Evolutionary conservation across 2,113 vertebrate species (phyloP), one percentile per base, ranked within the genome.

Genomic region (Tachysurus fulvidraco): DNA sequence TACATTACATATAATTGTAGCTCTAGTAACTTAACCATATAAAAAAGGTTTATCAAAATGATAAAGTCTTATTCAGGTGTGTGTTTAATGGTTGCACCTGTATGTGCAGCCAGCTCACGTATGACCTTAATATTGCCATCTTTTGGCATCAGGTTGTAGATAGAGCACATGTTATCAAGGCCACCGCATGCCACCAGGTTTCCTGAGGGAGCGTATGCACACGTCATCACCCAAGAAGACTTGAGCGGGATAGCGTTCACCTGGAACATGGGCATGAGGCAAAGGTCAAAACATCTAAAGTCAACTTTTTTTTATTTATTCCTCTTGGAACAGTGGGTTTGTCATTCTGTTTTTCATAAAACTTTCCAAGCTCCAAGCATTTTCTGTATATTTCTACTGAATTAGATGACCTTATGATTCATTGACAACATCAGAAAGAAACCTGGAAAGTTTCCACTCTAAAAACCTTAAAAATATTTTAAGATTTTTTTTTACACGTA

Each of bases 181-280:
- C 98, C 98, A 0, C 98, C 98, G 19, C 98, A 99, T 0, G 98
- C 97, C 93, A 98, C 98, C 17, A 98, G 96, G 93, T 99, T 99
- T 84, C 98, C 98, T 0, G 98, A 99, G 0, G 98, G 98, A 4
- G 98, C 97, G 1, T 99, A 99, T 88, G 97, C 93, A 93, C 98
- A 99, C 60, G 98, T 99, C 98, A 99, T 99, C 92, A 99, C 98
- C 98, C 98, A 99, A 1, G 98, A 99, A 4, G 98, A 99, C 87
- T 97, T 97, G 87, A 99, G 94, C 0, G 98, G 98, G 92, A 99
- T 99, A 89, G 98, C 98, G 0, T 97, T 97, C 16, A 99, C 97
- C 98, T 99, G 91, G 1, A 81, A 36, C 54, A 81, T 36, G 59
- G 60, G 52, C 25, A 85, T 23, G 25, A 23, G 14, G 5, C 84